A percentile compares a stretch with the other conserved stretches of the same genome.
Evolutionary conservation across 64 coral and sea anemone species (phyloP).

Genomic region (Pocillopora damicornis): DNA sequence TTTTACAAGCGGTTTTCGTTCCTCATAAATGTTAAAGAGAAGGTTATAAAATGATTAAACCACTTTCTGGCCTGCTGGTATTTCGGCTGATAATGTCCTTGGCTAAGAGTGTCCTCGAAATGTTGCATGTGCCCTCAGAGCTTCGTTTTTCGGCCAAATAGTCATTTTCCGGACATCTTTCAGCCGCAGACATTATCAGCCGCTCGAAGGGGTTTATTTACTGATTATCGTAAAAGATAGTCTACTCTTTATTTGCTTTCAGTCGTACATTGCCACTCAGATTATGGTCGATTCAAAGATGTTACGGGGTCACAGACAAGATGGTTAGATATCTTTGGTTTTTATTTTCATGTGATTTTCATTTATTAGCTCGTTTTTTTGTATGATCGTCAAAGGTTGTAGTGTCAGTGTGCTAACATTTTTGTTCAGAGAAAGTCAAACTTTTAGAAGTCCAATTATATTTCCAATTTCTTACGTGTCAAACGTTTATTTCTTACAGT

Average conservation of each 20-base stretch:
- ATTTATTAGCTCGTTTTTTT: not conserved
- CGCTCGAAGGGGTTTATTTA: too few relatives aligned
- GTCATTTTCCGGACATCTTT: too few relatives aligned
- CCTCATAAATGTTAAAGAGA: too few relatives aligned
- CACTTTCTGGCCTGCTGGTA: too few relatives aligned
- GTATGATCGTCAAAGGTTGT: not conserved
- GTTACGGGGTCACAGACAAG: conserved; percentile 88
- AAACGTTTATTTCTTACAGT: not conserved
- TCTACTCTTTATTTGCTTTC: not conserved
- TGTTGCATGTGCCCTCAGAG: too few relatives aligned
- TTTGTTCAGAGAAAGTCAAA: not conserved
- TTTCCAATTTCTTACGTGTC: not conserved
- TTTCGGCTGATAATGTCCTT: too few relatives aligned
- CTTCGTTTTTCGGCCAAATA: too few relatives aligned
- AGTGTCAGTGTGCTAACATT: not conserved
- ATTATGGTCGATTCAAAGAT: conserved; percentile 98
- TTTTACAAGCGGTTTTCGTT: too few relatives aligned
- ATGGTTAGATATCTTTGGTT: conserved; percentile 73
- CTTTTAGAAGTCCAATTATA: not conserved
- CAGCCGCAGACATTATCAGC: too few relatives aligned
- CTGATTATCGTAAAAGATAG: not conserved
- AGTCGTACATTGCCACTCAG: conserved; percentile 99
- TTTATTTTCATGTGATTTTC: not conserved
- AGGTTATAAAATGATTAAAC: too few relatives aligned
- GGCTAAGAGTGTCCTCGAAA: too few relatives aligned